Evolutionary conservation across 2,797 vertebrate species (phyloP), one percentile per base, ranked within the genome.

Genomic region (Megaceryle alcyon): DNA sequence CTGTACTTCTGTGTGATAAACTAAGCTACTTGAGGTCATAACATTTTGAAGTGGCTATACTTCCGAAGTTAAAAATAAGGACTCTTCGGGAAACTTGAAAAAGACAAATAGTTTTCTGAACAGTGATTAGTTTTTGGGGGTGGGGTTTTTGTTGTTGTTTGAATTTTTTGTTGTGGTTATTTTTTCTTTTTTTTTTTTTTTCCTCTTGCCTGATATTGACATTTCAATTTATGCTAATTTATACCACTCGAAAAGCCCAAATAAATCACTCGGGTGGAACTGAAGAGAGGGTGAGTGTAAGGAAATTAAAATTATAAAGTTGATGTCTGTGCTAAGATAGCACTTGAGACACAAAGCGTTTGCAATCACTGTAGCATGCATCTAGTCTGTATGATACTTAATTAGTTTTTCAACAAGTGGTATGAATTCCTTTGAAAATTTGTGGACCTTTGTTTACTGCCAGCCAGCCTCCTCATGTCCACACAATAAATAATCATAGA

Each of bases 161-260:
- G 16, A 53, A 29, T 53, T 53, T 28, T 18, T 70, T 63, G 29
- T 53, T 16, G 4, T 51, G 23, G 35, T 35, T 35, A 35, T 35
- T 35, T 22, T 48, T 48, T 14, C 7, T 43, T 9, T 9, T 37
- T 41, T 66, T n/a, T 56, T n/a, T 71, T 83, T 82, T 82, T 63
- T n/a, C 9, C 26, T 85, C 61, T 91, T 84, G 28, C 46, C 60
- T 91, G 70, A 90, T 96, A 96, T 59, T 97, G 96, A 97, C 96
- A 96, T 97, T 97, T 97, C 95, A 96, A 93, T 97, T 97, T 95
- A 97, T 97, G 96, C 85, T 96, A 95, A 97, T 97, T 94, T 93
- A 85, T 88, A 90, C 86, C 71, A 94, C 94, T 96, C 93, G 86
- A 94, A 95, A 89, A 92, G 82, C 94, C 86, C 82, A 95, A 94